phyloP scores from a whole-genome alignment of 2,888 invertebrate species.

The Macrosoma leucophasiata region DNA sequence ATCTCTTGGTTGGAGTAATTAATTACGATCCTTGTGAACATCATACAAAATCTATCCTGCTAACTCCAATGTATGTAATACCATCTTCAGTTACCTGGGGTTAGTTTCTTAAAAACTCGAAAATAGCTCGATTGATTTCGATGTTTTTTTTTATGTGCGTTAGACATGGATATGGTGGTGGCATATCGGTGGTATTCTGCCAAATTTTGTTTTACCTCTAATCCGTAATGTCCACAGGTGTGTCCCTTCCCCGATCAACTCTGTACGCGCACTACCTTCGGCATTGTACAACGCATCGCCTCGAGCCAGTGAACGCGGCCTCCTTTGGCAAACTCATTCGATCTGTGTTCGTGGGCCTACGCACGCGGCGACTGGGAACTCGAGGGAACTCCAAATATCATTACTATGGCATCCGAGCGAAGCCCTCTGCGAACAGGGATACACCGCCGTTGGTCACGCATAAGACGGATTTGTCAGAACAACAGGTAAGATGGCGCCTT shows the following conservation, averaged over 20 bases:
- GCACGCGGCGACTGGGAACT: constrained; percentile 96
- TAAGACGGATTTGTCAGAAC: constrained; percentile 18
- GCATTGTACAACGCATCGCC: constrained; percentile 93
- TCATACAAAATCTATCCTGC: no score
- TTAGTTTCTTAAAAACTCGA: no score
- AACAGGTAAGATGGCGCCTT: constrained; percentile 11
- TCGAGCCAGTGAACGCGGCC: constrained; percentile 99
- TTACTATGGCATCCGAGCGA: constrained; percentile 99
- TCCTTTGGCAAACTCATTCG: constrained; percentile 99
- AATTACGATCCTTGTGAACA: no score
- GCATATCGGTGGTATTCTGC: background rate
- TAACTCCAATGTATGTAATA: no score
- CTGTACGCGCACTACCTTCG: constrained; percentile 97
- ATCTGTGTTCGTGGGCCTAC: constrained; percentile 96
- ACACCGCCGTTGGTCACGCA: constrained; percentile 15
- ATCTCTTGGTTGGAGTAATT: no score
- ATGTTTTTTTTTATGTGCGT: no score
- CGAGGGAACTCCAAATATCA: constrained; percentile 99
- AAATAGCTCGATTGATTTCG: no score
- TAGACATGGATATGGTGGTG: background rate
- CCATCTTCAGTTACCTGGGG: no score
- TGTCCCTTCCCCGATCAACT: constrained; percentile 94
- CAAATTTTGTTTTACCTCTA: background rate
- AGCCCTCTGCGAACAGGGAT: constrained; percentile 59
- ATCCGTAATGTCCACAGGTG: constrained; percentile 64